Percentiles rank a stretch among this genome's conserved stretches.
These are phyloP conservation scores for Dryomyza anilis DNA, from an alignment of 2,888 invertebrate genomes.

Conservation along the genomic window DNA sequence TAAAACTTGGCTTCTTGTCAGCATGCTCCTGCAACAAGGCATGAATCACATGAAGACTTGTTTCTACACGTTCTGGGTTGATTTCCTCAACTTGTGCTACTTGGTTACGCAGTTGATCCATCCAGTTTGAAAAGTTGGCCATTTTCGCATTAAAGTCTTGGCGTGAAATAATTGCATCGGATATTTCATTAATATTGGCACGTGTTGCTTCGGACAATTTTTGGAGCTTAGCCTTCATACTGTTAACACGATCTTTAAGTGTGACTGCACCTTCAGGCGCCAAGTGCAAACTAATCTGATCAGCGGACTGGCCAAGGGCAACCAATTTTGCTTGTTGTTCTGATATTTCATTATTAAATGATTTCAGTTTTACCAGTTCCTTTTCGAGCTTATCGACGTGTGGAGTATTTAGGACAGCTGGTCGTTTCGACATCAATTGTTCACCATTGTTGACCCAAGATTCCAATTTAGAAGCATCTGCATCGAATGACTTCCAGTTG, in stretches of 20 bases:
- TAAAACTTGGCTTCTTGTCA: constrained; percentile 79
- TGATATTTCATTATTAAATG: constrained; percentile 82
- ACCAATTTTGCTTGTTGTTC: constrained; percentile 85
- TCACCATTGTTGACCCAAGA: constrained; percentile 77
- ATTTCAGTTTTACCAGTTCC: constrained; percentile 76
- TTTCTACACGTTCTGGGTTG: constrained; percentile 79
- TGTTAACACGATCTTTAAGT: constrained; percentile 74
- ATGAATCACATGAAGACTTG: constrained; percentile 78
- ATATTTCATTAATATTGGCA: constrained; percentile 77
- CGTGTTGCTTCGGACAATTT: constrained; percentile 78
- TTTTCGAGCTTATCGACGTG: constrained; percentile 78
- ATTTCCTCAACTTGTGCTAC: constrained; percentile 81
- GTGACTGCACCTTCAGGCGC: constrained; percentile 77
- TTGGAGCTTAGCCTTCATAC: constrained; percentile 75
- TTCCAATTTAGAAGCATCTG: constrained; percentile 76
- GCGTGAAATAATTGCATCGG: constrained; percentile 79
- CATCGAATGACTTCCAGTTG: constrained; percentile 83
- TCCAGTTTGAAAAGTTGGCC: constrained; percentile 80
- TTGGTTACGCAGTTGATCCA: constrained; percentile 73
- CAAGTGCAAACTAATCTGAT: constrained; percentile 77
- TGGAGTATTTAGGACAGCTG: constrained; percentile 70
- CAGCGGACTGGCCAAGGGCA: constrained; percentile 77
- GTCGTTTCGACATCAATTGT: constrained; percentile 66
- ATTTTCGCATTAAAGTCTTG: constrained; percentile 85
- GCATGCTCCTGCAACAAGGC: constrained; percentile 82